Base-by-base conservation (phyloP, 2,888 invertebrate genomes). In the Drosophila peninsularis region DNA sequence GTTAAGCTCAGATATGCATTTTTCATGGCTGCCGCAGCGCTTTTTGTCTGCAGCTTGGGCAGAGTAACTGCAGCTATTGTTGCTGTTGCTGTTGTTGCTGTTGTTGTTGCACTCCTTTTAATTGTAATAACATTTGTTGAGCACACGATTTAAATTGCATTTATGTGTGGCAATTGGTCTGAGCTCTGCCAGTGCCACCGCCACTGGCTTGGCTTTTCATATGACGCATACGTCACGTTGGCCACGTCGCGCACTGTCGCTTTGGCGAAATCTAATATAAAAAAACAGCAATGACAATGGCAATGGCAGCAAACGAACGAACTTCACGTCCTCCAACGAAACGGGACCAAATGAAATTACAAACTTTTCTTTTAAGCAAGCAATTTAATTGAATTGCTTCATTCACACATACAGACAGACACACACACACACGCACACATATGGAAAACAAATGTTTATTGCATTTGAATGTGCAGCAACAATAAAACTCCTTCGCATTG, bases 1-100 rank as follows among this genome's bases (percentile, higher is more conserved):
- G 83, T 84, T 84, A 82, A 84, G 57, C 83, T 73, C 78, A 82
- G 82, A 84, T 79, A 88, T 84, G 88, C 88, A 88, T 84, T 85
- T 84, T 84, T 88, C 86, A 84, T 88, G 83, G 83, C 55, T 57
- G 45, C 68, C 44, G 47, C 36, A 63, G 65, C 53, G 58, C 60
- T 42, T 53, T 71, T 63, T 78, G 49, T 52, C 50, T 49, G 52
- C 52, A 41, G 42, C 45, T 30, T 47, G 45, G 17, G 11, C 45
- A 47, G 45, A 47, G 49, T 47, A 37, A 30, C 50, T 32, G 50
- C 50, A 37, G 42, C 49, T 34, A 14, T 17, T 44, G 42, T 45
- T 34, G 27, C n/a, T 50, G 37, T 11, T 34, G 32, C 14, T 32
- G 27, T 30, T 60, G 52, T 21, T 63, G 54, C 24, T 36, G 32